Evolutionary conservation across 2,113 vertebrate species (phyloP).

Genomic region (Eira barbara): DNA sequence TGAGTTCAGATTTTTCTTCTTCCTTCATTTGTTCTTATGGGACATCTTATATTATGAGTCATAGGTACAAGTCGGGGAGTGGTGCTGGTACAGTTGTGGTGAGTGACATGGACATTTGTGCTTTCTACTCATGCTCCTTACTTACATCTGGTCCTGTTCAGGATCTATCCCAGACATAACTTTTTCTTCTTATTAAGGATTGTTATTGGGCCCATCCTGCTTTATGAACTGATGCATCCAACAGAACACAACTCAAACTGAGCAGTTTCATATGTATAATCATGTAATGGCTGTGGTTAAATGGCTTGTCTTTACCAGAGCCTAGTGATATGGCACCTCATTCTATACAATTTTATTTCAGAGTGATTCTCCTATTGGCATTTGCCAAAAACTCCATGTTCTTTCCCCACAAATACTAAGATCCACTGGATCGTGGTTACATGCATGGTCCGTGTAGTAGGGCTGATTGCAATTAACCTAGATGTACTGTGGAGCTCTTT

Average conservation of each 20-base stretch:
- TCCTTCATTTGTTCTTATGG: neutral
- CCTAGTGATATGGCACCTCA: too few relatives aligned
- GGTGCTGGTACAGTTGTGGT: neutral
- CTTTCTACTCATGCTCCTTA: neutral
- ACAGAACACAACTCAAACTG: neutral
- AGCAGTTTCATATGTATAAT: neutral
- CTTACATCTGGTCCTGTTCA: neutral
- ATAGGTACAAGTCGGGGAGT: neutral
- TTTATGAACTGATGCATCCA: neutral
- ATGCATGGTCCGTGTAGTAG: neutral
- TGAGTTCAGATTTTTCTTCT: neutral
- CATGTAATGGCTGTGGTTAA: neutral
- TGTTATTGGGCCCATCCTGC: rapidly evolving
- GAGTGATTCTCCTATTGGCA: neutral
- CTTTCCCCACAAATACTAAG: neutral
- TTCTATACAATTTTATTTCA: neutral
- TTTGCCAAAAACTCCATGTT: neutral
- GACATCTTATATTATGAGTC: neutral
- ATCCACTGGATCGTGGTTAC: neutral
- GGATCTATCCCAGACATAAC: neutral
- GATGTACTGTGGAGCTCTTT: neutral
- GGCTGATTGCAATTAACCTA: neutral
- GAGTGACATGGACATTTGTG: neutral
- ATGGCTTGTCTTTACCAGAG: neutral
- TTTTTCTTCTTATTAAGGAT: neutral